These are phyloP conservation scores for Lepidochrysops patricia DNA, from an alignment of 2,888 invertebrate species.

Conservation along the genomic window DNA sequence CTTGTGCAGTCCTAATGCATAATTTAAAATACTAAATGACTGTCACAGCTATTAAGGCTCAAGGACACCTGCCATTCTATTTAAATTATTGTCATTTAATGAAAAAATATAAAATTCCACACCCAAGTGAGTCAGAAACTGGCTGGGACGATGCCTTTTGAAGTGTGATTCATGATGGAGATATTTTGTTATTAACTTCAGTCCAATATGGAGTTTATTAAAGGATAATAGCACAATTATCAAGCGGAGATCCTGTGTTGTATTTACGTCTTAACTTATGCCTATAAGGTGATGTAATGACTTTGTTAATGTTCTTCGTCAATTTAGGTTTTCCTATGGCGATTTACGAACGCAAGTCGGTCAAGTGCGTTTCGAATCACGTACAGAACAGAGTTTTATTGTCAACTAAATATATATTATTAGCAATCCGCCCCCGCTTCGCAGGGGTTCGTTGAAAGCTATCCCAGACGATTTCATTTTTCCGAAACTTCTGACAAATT, in stretches of 20 bases:
- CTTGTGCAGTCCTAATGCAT: not conserved
- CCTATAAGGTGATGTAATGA: too few species aligned
- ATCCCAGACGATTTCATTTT: too few species aligned
- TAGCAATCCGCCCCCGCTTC: too few species aligned
- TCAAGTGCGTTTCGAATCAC: too few species aligned
- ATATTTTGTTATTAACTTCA: not conserved
- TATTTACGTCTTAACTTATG: not conserved
- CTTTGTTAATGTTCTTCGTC: too few species aligned
- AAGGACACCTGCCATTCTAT: conserved; percentile 2
- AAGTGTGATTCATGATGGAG: not conserved
- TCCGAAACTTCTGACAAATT: too few species aligned
- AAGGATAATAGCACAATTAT: not conserved
- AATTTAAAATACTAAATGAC: conserved; percentile 1
- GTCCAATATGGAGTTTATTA: not conserved
- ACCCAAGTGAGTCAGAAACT: not conserved
- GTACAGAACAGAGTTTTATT: too few species aligned
- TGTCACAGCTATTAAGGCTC: not conserved
- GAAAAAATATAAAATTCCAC: not conserved
- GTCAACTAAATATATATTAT: too few species aligned
- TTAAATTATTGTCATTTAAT: not conserved
- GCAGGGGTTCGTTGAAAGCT: too few species aligned
- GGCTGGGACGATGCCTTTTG: not conserved
- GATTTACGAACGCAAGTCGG: too few species aligned
- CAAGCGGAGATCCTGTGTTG: not conserved
- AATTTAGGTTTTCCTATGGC: too few species aligned